Evolutionary conservation across 2,113 vertebrate genomes (phyloP), one percentile per base, ranked within the genome.

Genomic region (Phaethon lepturus): DNA sequence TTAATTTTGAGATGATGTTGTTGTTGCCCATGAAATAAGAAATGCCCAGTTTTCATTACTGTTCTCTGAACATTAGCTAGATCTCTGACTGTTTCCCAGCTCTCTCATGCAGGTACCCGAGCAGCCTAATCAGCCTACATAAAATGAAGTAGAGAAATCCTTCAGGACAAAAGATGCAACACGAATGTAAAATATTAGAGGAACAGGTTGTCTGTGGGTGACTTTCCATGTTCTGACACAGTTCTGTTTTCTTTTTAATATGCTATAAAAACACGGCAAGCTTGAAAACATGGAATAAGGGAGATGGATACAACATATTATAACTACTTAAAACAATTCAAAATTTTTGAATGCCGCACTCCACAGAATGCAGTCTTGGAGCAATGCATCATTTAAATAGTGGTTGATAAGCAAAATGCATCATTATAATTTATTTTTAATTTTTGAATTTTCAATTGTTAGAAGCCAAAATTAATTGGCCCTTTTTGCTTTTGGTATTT

Each of bases 181-280:
- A 2, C 1, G 55, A 71, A 64, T 69, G 67, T 62, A 22, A 75
- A 91, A 10, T 50, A 58, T 75, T n/a, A 11, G 56, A 76, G 93
- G 89, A 95, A n/a, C 96, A 96, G 95, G 95, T 85, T 97, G 92
- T 82, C 92, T 95, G 94, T 89, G 96, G 93, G 95, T 95, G 93
- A 78, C 62, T 88, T 72, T 44, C 69, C 53, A 2, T 62, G 77
- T 55, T 91, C 88, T 79, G 77, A 56, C 56, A 35, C 58, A 56
- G 58, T 26, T 81, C 64, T 91, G 76, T 53, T 91, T 78, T 74
- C 75, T 87, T 86, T 95, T 60, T 53, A 66, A 78, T 2, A 6
- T 1, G 49, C 86, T 79, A 15, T 53, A 78, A 91, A 95, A 97
- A 62, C 84, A 84, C 3, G 3, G 52, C 68, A 81, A 71, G 83